Conservation (phyloP, 2,888 invertebrate genomes). For the Bedellia somnulentella region DNA sequence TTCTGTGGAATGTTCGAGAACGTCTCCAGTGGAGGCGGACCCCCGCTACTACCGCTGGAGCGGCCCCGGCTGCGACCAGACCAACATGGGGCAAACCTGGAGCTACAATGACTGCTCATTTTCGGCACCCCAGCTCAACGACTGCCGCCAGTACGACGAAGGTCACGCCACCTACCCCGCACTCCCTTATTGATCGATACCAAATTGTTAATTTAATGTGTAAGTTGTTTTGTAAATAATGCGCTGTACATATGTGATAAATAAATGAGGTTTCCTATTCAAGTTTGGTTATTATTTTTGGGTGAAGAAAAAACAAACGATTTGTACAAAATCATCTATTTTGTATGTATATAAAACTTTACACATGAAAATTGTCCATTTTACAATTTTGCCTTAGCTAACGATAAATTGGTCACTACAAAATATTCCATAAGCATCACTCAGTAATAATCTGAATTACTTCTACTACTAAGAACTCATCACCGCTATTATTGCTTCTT, state of each 20-base stretch:
- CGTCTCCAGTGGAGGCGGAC: slow-evolving; percentile 34
- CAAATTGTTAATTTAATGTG: slow-evolving; percentile 21
- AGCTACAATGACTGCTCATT: slow-evolving; percentile 40
- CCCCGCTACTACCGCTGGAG: slow-evolving; percentile 37
- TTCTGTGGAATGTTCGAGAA: slow-evolving; percentile 30
- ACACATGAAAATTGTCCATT: slow-evolving; percentile 58
- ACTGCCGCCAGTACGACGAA: slow-evolving; percentile 39
- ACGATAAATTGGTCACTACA: slow-evolving; percentile 59
- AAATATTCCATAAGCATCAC: slow-evolving; percentile 56
- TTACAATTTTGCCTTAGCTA: slow-evolving; percentile 47
- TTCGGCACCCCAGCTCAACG: slow-evolving; percentile 23
- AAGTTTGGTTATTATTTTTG: background rate
- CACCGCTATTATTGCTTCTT: too few relatives aligned
- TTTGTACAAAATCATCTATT: slow-evolving; percentile 60
- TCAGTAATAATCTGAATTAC: slow-evolving; percentile 35
- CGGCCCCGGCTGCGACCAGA: slow-evolving; percentile 33
- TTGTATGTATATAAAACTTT: slow-evolving; percentile 56
- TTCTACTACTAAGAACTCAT: too few relatives aligned
- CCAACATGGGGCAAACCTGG: slow-evolving; percentile 33
- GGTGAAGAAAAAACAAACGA: slow-evolving; percentile 19
- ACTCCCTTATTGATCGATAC: slow-evolving; percentile 17
- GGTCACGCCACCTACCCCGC: too few relatives aligned
- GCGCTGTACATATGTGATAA: slow-evolving; percentile 12
- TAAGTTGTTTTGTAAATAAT: slow-evolving; percentile 18
- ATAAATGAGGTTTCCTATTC: slow-evolving; percentile 5